Conservation (phyloP, 2,888 invertebrate genomes). For the Marronus borbonicus region DNA sequence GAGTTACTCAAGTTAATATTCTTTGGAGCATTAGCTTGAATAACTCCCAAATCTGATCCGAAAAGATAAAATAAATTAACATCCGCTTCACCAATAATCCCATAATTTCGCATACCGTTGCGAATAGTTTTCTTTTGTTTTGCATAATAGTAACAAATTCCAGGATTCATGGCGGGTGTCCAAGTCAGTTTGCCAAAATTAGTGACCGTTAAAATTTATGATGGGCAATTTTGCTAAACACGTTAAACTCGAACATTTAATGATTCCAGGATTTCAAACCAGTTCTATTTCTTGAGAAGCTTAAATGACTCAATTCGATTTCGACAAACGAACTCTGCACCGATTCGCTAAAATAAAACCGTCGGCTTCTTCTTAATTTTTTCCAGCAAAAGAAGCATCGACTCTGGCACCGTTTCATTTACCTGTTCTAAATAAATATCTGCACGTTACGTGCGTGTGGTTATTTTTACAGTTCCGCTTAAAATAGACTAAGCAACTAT, state of each 20-base stretch:
- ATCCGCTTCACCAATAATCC: not conserved
- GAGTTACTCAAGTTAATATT: no score
- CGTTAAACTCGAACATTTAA: not conserved
- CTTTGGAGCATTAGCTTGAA: no score
- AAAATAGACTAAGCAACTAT: slow-evolving; percentile 36
- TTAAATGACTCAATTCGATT: no score
- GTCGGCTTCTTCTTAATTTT: no score
- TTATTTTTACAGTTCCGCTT: slow-evolving; percentile 12
- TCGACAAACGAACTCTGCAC: no score
- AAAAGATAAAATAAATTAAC: no score
- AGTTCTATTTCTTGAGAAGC: not conserved
- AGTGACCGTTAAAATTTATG: slow-evolving; percentile 6
- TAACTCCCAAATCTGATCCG: no score
- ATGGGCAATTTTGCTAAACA: not conserved
- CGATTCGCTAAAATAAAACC: no score
- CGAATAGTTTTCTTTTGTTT: not conserved
- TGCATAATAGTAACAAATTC: slow-evolving; percentile 19
- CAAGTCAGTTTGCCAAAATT: slow-evolving; percentile 33
- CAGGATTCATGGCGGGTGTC: slow-evolving; percentile 27
- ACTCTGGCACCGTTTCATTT: no score
- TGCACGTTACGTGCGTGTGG: not conserved
- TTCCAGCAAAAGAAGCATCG: no score
- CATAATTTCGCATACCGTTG: not conserved
- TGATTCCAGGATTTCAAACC: not conserved
- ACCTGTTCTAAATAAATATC: not conserved